Evolutionary conservation across 2,113 vertebrate genomes (phyloP).

Genomic region (Neodontobutis hainanensis): DNA sequence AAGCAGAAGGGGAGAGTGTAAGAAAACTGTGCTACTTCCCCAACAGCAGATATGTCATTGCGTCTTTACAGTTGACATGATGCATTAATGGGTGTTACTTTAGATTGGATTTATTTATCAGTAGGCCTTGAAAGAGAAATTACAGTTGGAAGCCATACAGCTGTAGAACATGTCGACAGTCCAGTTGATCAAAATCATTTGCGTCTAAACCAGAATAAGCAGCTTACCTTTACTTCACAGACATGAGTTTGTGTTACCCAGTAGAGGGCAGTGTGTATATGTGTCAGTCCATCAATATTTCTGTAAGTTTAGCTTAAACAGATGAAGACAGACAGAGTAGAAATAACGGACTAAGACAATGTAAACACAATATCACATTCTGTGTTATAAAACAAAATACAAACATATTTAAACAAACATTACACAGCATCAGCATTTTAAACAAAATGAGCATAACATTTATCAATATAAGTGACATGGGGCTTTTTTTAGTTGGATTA

Average conservation of each 20-base stretch:
- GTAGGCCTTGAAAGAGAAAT: slow-evolving; percentile 8
- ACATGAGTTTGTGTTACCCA: slow-evolving; percentile 37
- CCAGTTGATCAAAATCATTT: not conserved
- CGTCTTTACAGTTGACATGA: not conserved
- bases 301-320: not conserved
- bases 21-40: slow-evolving; percentile 21
- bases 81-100: slow-evolving; percentile 12
- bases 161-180: not conserved
- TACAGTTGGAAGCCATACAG: slow-evolving; percentile 24
- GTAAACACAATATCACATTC: slow-evolving; percentile 54
- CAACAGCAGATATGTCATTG: slow-evolving; percentile 9
- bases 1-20: slow-evolving; percentile 37
- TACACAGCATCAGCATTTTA: slow-evolving; percentile 27
- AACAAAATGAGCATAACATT: slow-evolving; percentile 12
- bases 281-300: slow-evolving; percentile 20
- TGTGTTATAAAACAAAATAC: slow-evolving; percentile 20
- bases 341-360: slow-evolving; percentile 8
- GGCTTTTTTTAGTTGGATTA: slow-evolving; percentile 21
- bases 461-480: slow-evolving; percentile 21
- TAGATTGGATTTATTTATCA: slow-evolving; percentile 52
- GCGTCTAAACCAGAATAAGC: not conserved
- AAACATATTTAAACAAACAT: slow-evolving; percentile 45
- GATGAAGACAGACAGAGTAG: not conserved
- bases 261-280: slow-evolving; percentile 62
- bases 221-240: not conserved